Conservation (phyloP, 2,113 vertebrate species). For the Grammomys surdaster region DNA sequence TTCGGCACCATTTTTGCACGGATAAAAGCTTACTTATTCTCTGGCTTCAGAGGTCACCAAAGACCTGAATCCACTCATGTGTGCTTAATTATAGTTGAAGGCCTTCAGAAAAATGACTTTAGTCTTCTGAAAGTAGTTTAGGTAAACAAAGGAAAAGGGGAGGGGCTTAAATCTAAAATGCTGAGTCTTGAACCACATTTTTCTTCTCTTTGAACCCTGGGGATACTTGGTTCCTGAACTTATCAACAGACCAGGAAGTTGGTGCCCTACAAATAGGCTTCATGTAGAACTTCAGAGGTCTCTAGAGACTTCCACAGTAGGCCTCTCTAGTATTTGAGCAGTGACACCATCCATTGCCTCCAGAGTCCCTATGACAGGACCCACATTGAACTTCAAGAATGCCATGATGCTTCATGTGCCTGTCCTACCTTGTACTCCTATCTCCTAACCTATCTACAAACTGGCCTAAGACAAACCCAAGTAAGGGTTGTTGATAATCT, state of each 20-base stretch:
- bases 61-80: slow-evolving; percentile 2
- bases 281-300: background rate
- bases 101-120: slow-evolving; percentile 41
- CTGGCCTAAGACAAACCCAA: background rate
- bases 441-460: background rate
- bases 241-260: background rate
- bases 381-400: background rate
- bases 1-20: too few species aligned
- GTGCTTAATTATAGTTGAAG: slow-evolving; percentile 50
- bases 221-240: background rate
- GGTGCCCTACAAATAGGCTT: background rate
- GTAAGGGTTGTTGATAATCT: background rate
- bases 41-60: slow-evolving; percentile 9
- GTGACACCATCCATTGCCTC: background rate
- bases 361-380: too few species aligned
- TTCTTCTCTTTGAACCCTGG: background rate
- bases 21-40: background rate
- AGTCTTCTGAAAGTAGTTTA: slow-evolving; percentile 42
- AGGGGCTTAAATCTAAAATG: background rate
- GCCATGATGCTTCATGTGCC: accelerated
- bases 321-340: background rate
- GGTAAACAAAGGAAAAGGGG: background rate
- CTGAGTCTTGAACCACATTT: background rate
- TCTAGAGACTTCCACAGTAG: background rate
- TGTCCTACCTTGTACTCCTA: background rate